Percentiles rank a stretch among this genome's conserved stretches.
Evolutionary conservation across 2,113 vertebrate genomes (phyloP).

Genomic region (Meriones unguiculatus): DNA sequence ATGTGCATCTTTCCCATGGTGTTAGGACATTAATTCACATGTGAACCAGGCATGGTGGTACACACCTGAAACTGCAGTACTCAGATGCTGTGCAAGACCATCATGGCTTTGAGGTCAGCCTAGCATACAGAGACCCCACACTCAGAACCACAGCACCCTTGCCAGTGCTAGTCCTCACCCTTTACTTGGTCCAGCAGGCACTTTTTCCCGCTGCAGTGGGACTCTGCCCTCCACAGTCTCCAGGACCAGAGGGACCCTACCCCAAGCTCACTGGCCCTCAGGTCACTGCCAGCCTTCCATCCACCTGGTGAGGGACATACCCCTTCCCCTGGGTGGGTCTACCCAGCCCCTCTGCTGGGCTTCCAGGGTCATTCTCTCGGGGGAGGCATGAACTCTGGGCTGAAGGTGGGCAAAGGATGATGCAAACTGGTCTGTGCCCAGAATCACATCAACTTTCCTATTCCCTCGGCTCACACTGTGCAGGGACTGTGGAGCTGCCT

Average conservation of each 20-base stretch:
- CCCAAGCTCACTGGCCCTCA: background rate
- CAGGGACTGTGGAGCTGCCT: background rate
- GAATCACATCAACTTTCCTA: background rate
- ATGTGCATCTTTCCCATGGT: background rate
- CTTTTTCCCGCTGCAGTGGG: background rate
- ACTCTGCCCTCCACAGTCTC: background rate
- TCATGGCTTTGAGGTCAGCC: background rate
- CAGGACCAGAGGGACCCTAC: background rate
- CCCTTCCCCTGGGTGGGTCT: background rate
- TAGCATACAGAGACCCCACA: background rate
- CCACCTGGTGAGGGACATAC: too few relatives aligned
- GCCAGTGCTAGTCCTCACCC: too few relatives aligned
- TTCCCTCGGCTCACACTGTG: background rate
- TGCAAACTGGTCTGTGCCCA: accelerated
- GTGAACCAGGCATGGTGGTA: background rate
- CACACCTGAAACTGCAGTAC: background rate
- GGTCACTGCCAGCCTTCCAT: too few relatives aligned
- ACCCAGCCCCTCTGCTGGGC: background rate
- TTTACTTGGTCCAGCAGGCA: background rate
- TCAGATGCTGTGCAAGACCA: background rate
- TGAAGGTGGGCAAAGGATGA: background rate
- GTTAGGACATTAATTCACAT: background rate
- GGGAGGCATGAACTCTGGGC: background rate
- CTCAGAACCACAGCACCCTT: too few relatives aligned
- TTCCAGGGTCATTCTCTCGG: background rate